Evolutionary conservation across 35 echinoderm and acorn worm genomes (phyloP).

Genomic region (Apostichopus parvimensis): DNA sequence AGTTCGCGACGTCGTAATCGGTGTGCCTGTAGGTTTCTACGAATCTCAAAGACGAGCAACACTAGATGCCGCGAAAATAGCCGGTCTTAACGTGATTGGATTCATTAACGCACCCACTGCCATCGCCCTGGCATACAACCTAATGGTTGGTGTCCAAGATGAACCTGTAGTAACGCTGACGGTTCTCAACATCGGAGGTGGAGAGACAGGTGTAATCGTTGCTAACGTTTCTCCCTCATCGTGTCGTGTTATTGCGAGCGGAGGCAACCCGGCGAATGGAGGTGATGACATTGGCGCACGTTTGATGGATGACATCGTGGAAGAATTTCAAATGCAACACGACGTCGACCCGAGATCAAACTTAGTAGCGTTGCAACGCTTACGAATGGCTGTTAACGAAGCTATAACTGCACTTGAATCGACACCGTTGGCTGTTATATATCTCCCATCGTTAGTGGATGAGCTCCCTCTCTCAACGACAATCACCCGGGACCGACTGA

Average conservation of each 20-base stretch:
- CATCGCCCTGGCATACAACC: not conserved
- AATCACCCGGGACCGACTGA: not conserved
- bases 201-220: not conserved
- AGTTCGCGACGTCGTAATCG: not conserved
- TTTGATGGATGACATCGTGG: not conserved
- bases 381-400: not conserved
- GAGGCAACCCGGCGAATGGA: not conserved
- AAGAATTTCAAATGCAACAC: not conserved
- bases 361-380: not conserved
- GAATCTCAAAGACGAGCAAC: not conserved
- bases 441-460: not conserved
- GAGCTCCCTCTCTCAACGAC: not conserved
- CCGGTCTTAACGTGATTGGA: not conserved
- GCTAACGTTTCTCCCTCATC: not conserved
- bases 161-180: not conserved
- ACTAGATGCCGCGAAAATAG: not conserved
- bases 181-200: not conserved
- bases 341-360: not conserved
- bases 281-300: not conserved
- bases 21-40: not conserved
- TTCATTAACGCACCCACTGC: not conserved
- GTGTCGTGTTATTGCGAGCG: not conserved
- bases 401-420: not conserved
- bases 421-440: not conserved
- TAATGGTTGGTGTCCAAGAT: not conserved